Conservation (phyloP, 2,797 vertebrate genomes). For the Staurois parvus region DNA sequence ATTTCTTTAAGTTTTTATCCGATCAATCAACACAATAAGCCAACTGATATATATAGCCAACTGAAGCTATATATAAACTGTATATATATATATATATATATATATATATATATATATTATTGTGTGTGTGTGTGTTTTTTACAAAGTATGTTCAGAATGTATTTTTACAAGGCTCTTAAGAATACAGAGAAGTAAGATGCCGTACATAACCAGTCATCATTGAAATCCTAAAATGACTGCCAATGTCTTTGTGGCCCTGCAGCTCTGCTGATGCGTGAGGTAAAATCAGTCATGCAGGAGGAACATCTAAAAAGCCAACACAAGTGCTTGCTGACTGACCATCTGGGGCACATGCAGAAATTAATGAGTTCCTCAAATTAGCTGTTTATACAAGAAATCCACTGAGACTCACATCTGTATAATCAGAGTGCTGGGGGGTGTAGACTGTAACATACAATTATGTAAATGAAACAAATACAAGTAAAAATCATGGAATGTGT, state of each 20-base stretch:
- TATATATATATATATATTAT: no score
- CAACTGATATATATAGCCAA: no score
- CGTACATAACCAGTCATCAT: neutral
- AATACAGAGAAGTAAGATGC: no score
- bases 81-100: no score
- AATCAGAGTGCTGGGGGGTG: neutral
- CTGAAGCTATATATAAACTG: no score
- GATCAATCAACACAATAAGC: no score
- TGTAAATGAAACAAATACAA: constrained; percentile 18
- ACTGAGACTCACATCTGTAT: constrained; percentile 11
- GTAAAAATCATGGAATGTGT: neutral
- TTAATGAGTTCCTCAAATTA: constrained; percentile 57
- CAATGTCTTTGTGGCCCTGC: constrained; percentile 1
- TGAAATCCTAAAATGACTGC: neutral
- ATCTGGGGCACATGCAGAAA: constrained; percentile 54
- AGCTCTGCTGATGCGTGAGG: constrained; percentile 5
- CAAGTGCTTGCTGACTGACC: constrained; percentile 7
- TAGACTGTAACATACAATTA: constrained; percentile 1
- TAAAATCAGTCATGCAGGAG: constrained; percentile 34
- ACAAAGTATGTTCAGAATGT: no score
- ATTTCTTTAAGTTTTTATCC: no score
- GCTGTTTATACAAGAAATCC: constrained; percentile 47
- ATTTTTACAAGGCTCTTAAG: no score
- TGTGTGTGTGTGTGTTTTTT: no score
- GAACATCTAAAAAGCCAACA: constrained; percentile 11